A percentile compares a stretch with the other conserved stretches of the same genome.
These are phyloP conservation scores for Ophion ellenae DNA, from an alignment of 2,888 invertebrate genomes.

Conservation along the genomic window DNA sequence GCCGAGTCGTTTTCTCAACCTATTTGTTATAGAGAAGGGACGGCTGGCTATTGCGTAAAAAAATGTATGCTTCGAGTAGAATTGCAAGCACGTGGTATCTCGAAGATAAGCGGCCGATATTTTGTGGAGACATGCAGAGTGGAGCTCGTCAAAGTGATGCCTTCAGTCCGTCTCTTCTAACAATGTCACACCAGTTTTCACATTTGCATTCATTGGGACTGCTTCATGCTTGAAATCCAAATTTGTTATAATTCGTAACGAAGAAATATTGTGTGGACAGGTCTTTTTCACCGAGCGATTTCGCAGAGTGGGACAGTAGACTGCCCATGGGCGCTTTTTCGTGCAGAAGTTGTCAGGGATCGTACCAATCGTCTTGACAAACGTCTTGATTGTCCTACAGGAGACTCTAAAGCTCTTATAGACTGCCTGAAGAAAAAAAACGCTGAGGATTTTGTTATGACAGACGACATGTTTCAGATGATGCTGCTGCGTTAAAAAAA, in stretches of 20 bases:
- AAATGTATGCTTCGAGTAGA: not conserved
- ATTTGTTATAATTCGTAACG: not conserved
- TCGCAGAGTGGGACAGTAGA: slow-evolving; percentile 90
- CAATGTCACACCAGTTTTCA: not conserved
- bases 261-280: slow-evolving; percentile 80
- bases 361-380: slow-evolving; percentile 87
- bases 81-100: not conserved
- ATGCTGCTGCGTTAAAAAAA: not conserved
- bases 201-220: not conserved
- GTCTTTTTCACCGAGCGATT: slow-evolving; percentile 89
- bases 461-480: slow-evolving; percentile 88
- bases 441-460: slow-evolving; percentile 87
- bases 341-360: slow-evolving; percentile 86
- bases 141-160: not conserved
- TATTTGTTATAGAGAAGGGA: not conserved
- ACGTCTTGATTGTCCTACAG: slow-evolving; percentile 86
- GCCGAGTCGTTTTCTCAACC: not conserved
- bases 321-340: slow-evolving; percentile 88
- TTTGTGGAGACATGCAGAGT: too few relatives aligned
- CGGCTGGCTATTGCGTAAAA: not conserved
- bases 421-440: slow-evolving; percentile 87
- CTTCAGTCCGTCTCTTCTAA: not conserved
- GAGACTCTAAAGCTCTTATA: slow-evolving; percentile 85
- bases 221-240: not conserved
- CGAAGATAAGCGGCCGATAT: not conserved